These are phyloP conservation scores for Todiramphus saurophagus DNA, from an alignment of 2,113 vertebrate genomes.

Conservation along the genomic window DNA sequence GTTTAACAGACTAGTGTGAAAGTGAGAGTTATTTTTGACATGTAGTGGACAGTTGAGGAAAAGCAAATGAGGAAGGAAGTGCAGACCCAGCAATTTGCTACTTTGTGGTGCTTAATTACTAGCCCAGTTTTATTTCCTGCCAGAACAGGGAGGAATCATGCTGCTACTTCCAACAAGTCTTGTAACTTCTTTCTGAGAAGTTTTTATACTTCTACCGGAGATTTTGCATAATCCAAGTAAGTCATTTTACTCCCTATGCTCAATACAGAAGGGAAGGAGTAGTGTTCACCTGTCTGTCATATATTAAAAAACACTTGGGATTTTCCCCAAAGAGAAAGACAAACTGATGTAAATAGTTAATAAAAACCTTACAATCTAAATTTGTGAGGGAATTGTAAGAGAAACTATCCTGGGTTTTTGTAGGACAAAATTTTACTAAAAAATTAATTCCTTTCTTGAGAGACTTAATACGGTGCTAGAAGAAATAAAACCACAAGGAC, in stretches of 20 bases:
- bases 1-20: neutral
- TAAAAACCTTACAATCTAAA: neutral
- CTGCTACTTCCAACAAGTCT: neutral
- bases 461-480: neutral
- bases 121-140: neutral
- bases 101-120: neutral
- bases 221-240: neutral
- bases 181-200: neutral
- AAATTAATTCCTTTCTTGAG: neutral
- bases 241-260: neutral
- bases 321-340: neutral
- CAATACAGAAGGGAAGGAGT: neutral
- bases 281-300: neutral
- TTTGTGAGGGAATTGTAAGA: neutral
- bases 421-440: neutral
- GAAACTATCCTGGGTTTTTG: neutral
- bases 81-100: neutral
- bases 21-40: constrained; percentile 13
- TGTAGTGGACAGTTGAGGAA: neutral
- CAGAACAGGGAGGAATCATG: neutral
- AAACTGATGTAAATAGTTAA: neutral
- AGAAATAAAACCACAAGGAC: neutral
- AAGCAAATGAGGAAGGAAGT: neutral
- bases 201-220: neutral
- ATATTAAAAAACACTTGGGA: neutral